Base-by-base conservation (phyloP, 2,797 vertebrate species). In the Gephyroberyx darwinii region DNA sequence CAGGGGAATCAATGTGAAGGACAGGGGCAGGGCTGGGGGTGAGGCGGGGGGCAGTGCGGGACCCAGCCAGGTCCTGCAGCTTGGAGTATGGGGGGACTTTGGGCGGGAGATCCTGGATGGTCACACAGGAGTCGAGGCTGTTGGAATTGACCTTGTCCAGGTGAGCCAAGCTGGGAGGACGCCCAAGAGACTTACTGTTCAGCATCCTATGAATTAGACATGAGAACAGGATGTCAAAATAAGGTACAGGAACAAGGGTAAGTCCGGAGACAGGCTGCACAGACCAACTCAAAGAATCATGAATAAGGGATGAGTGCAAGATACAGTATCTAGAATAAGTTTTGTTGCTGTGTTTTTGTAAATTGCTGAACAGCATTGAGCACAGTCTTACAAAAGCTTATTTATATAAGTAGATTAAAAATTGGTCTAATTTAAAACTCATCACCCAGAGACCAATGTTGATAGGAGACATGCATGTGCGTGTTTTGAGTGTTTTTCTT, bases 61-160 rank as follows among this genome's bases (percentile, higher is more conserved):
- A 93, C 1, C 93, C 77, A 0, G 94, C 72, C 75, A 96, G 80
- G 50, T 98, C 97, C 54, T 96, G 94, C 20, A 95, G 94, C 85
- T 98, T 99, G 73, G 95, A 92, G 79, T 92, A 94, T 0, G 94
- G 93, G 30, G 94, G 93, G 17, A 94, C 92, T 84, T 93, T 94
- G 50, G 94, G 93, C 1, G 95, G 85, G 58, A 95, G 95, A 87
- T 95, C 93, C 4, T 93, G 93, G 0, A 94, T 93, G 77, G 93
- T 94, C 47, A 96, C 88, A 0, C 96, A 96, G 20, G 96, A 95
- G 80, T 98, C 97, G 65, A 98, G 90, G 70, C 97, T 99, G 94
- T 96, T 99, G 69, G 95, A 98, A 93, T 97, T 98, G 68, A 98
- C 92, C 83, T 98, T 99, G 93, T 99, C 98, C 58, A 97, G 88